Base-by-base conservation (phyloP, 2,797 vertebrate genomes). In the Tachyglossus aculeatus region DNA sequence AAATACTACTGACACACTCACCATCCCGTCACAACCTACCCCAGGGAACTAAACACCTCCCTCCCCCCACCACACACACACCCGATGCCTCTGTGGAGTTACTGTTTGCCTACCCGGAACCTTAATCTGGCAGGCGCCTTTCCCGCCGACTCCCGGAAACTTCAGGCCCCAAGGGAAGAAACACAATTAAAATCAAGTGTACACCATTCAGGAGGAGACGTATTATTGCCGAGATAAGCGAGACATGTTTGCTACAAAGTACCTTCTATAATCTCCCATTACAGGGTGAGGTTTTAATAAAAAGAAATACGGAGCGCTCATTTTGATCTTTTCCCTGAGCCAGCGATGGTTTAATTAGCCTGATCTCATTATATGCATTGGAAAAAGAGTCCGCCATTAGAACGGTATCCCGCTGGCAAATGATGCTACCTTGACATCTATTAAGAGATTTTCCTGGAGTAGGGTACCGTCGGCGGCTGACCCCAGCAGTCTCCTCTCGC, bases 321-420 rank as follows among this genome's bases (percentile, higher is more conserved):
- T 88, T 88, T 88, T 88, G 83, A 84, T 88, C 72, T 88, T 88
- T 88, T 85, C 77, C 73, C 68, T 72, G 67, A 87, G 69, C 67
- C 74, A 83, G 79, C 83, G 67, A 77, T 48, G 81, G 77, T 77
- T 88, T 90, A 87, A 91, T 91, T 90, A 91, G 79, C 65, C 80
- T 75, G 67, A 83, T 80, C 61, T 87, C 67, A 77, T 83, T 85
- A 83, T 73, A 87, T 80, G 86, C 71, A 78, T 82, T 78, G 78
- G 81, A 70, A 67, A 85, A 82, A 80, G 12, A 57, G 25, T 64
- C 31, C 71, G 59, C 75, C 77, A 83, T 85, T 86, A 88, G 79
- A 80, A 67, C 73, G 80, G 80, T 83, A 85, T 58, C 63, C 57
- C 81, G 77, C 80, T 67, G 75, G 74, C 64, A 83, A 88, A 69